These are phyloP conservation scores for Bruchidius siliquastri DNA, from an alignment of 2,888 invertebrate species.

Conservation along the genomic window DNA sequence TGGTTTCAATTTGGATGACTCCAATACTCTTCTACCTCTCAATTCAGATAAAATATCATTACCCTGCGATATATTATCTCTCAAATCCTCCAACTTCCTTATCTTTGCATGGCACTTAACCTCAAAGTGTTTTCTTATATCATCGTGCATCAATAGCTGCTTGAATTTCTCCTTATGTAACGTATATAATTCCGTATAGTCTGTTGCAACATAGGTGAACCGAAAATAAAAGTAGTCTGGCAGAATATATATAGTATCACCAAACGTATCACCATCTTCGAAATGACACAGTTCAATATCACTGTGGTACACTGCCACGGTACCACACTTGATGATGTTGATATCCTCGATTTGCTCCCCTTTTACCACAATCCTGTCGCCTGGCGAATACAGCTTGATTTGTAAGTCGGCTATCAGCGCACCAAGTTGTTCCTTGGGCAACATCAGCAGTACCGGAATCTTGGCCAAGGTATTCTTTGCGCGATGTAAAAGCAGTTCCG, in stretches of 20 bases:
- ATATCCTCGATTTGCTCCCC: conserved; percentile 9
- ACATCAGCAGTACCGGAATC: conserved; percentile 11
- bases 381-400: conserved; percentile 10
- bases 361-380: conserved; percentile 10
- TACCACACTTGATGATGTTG: conserved; percentile 14
- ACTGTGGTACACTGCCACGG: conserved; percentile 11
- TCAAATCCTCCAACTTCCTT: not conserved
- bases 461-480: conserved; percentile 15
- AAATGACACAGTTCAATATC: conserved; percentile 11
- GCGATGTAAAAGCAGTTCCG: conserved; percentile 12
- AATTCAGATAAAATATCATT: not conserved
- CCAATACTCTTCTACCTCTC: not conserved
- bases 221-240: not conserved
- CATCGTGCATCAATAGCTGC: not conserved
- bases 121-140: not conserved
- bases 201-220: not conserved
- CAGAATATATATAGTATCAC: not conserved
- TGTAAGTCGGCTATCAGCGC: conserved; percentile 12
- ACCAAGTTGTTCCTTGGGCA: conserved; percentile 13
- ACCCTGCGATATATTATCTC: not conserved
- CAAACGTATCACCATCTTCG: conserved; percentile 12
- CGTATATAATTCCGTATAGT: not conserved
- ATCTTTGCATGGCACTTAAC: not conserved
- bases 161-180: not conserved
- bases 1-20: not conserved